These are phyloP conservation scores for Ceratina calcarata DNA, from an alignment of 1,140 invertebrate genomes.

Conservation along the genomic window DNA sequence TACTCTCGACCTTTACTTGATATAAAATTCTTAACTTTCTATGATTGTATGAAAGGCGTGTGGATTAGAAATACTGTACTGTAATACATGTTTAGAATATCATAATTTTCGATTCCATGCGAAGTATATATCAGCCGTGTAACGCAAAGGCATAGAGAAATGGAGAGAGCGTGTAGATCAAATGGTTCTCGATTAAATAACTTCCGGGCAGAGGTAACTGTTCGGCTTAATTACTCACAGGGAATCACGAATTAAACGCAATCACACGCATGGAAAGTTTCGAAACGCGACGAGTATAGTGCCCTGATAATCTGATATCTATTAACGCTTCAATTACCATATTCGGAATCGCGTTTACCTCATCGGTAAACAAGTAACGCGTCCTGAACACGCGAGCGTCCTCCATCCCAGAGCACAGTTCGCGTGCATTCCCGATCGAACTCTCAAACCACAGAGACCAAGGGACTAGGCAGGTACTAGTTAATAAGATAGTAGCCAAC, in stretches of 20 bases:
- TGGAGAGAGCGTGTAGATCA: neutral
- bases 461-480: too few species aligned
- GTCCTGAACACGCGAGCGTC: neutral
- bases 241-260: constrained; percentile 39
- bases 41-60: too few species aligned
- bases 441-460: neutral
- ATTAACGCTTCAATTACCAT: constrained; percentile 49
- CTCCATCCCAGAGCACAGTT: neutral
- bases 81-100: too few species aligned
- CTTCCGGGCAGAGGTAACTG: neutral
- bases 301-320: constrained; percentile 44
- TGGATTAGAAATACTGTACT: too few species aligned
- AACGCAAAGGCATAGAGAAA: neutral
- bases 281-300: constrained; percentile 10
- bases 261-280: constrained; percentile 43
- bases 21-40: too few species aligned
- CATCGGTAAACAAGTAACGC: constrained; percentile 40
- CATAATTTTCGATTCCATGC: too few species aligned
- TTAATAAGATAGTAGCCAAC: too few species aligned
- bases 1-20: too few species aligned
- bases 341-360: constrained; percentile 28
- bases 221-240: constrained; percentile 28
- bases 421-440: neutral
- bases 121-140: neutral
- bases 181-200: constrained; percentile 1